Conservation (phyloP, 2,797 vertebrate genomes). For the Taenioides sp. region DNA sequence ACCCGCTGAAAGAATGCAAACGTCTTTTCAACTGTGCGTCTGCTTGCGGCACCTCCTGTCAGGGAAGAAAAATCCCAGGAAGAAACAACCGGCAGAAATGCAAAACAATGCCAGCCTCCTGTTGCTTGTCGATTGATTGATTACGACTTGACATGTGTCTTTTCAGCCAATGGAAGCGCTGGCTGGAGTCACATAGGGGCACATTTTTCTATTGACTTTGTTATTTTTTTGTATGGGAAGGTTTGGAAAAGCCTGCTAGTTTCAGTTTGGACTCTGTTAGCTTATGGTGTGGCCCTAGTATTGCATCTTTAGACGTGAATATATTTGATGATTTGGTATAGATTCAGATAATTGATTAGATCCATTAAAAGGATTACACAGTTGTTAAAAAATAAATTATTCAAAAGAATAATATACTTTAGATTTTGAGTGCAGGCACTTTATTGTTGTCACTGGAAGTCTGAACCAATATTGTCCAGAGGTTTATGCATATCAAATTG, state of each 20-base stretch:
- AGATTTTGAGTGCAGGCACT: not conserved
- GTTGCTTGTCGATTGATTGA: conserved; percentile 69
- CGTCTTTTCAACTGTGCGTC: conserved; percentile 75
- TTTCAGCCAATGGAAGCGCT: conserved; percentile 39
- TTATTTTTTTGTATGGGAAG: not conserved
- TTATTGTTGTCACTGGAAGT: not conserved
- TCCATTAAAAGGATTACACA: not conserved
- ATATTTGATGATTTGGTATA: not conserved
- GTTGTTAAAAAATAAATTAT: not conserved
- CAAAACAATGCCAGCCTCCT: conserved; percentile 72
- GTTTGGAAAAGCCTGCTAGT: not conserved
- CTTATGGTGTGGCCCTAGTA: not conserved
- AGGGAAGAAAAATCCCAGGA: conserved; percentile 70
- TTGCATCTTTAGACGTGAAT: not conserved
- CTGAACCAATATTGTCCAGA: too few species aligned
- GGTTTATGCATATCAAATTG: not conserved
- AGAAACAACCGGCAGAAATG: conserved; percentile 76
- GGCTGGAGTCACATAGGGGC: conserved; percentile 19
- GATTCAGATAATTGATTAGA: not conserved
- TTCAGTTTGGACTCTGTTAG: not conserved
- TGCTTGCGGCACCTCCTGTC: conserved; percentile 71
- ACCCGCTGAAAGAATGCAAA: conserved; percentile 69
- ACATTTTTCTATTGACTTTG: not conserved
- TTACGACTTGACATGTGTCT: conserved; percentile 57
- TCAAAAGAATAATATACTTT: not conserved